Evolutionary conservation across 2,113 vertebrate genomes (phyloP).

Genomic region (Xiphophorus maculatus): DNA sequence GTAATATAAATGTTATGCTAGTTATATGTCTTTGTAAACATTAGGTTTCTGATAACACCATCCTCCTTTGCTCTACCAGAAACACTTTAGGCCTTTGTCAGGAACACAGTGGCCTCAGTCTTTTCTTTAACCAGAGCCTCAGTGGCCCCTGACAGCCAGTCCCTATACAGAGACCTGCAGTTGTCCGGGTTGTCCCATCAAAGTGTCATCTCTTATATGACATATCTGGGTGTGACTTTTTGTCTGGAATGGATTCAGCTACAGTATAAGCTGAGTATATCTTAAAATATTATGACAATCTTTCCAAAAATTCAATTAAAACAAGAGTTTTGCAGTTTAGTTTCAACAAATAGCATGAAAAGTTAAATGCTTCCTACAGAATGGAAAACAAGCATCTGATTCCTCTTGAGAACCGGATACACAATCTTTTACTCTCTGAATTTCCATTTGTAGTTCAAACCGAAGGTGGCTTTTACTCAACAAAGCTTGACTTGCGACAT

Average conservation of each 20-base stretch:
- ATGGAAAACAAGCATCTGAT: slow-evolving; percentile 31
- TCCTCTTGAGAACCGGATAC: slow-evolving; percentile 39
- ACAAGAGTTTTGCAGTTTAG: background rate
- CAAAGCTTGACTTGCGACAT: slow-evolving; percentile 60
- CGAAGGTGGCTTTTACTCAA: slow-evolving; percentile 35
- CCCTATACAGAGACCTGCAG: slow-evolving; percentile 52
- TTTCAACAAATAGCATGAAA: background rate
- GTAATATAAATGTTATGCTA: background rate
- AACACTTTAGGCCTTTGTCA: slow-evolving; percentile 23
- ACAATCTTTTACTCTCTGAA: slow-evolving; percentile 23
- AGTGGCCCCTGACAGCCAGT: slow-evolving; percentile 56
- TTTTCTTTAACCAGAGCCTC: slow-evolving; percentile 9
- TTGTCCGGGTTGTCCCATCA: slow-evolving; percentile 38
- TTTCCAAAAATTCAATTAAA: background rate
- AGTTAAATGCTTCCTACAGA: slow-evolving; percentile 8
- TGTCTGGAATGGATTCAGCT: slow-evolving; percentile 2
- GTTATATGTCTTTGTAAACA: slow-evolving; percentile 15
- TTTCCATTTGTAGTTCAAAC: slow-evolving; percentile 40
- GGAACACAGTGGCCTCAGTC: slow-evolving; percentile 16
- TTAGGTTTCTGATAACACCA: slow-evolving; percentile 32
- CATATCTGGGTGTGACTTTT: slow-evolving; percentile 16
- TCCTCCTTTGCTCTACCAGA: slow-evolving; percentile 13
- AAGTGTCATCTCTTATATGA: slow-evolving; percentile 43
- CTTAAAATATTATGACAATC: background rate
- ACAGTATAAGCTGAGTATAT: background rate